Evolutionary conservation across 2,888 invertebrate species (phyloP).

Genomic region (Galerucella calmariensis): DNA sequence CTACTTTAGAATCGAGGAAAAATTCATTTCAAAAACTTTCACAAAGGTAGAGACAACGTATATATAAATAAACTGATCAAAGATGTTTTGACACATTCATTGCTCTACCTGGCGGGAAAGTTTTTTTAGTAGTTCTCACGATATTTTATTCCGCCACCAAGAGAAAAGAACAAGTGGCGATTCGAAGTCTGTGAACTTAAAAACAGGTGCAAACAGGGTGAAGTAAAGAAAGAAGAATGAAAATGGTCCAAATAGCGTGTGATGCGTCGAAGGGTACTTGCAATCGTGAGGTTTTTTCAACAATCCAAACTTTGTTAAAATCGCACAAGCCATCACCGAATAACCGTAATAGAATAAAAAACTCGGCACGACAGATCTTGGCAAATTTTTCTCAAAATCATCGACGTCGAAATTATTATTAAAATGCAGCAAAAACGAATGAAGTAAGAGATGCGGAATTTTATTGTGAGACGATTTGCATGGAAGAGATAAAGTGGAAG

Average conservation of each 20-base stretch:
- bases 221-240: conserved; percentile 54
- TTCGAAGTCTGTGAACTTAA: conserved; percentile 61
- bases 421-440: conserved; percentile 29
- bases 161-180: conserved; percentile 70
- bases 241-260: conserved; percentile 47
- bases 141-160: conserved; percentile 75
- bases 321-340: conserved; percentile 35
- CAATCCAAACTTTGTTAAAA: conserved; percentile 36
- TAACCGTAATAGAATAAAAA: conserved; percentile 37
- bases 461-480: conserved; percentile 27
- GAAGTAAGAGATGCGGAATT: conserved; percentile 16
- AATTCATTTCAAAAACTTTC: conserved; percentile 35
- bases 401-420: conserved; percentile 22
- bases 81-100: conserved; percentile 59
- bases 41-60: conserved; percentile 35
- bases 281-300: conserved; percentile 38
- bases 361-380: conserved; percentile 36
- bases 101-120: conserved; percentile 55
- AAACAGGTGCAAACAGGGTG: conserved; percentile 52
- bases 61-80: conserved; percentile 6
- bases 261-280: conserved; percentile 23
- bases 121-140: conserved; percentile 66
- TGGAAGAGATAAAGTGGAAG: conserved; percentile 20
- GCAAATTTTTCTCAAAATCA: conserved; percentile 11
- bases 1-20: conserved; percentile 40